Evolutionary conservation across 2,113 vertebrate species (phyloP), one percentile per base, ranked within the genome.

Genomic region (Bos taurus): DNA sequence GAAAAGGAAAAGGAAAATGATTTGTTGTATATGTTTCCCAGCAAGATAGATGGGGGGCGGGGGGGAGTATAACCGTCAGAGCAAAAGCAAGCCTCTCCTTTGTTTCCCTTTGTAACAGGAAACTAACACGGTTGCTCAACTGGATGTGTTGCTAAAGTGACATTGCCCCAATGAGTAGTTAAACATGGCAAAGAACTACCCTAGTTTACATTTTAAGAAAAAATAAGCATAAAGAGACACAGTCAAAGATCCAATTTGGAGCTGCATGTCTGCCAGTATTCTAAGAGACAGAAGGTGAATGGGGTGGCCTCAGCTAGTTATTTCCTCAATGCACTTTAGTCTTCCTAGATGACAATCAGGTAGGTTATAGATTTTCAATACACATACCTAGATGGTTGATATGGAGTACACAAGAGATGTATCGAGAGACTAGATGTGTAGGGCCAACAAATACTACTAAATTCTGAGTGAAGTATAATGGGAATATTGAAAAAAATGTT

Each of bases 1-100:
- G 57, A 77, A 84, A 88, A 89, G 26, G 15, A 84, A 91, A 88
- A 59, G n/a, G 6, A 85, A 82, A 97, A 81, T 30, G 62, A 90
- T 88, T 96, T 92, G 87, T 84, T 89, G 93, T 83, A 23, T 88
- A 80, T 84, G 94, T 91, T 93, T 95, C 89, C 93, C 93, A 96
- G 96, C 93, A 95, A 96, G 93, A 90, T 2, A 71, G 67, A 15
- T 14, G 19, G 2, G 9, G 17, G 25, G 9, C 28, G 33, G 21
- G 7, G 14, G 2, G 26, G 43, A 40, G 21, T 15, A 13, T 48
- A 28, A 11, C 46, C 23, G 36, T 26, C n/a, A 23, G 25, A 85
- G 67, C 77, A 54, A 56, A 64, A 93, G 52, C 7, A 36, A 60
- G 26, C 46, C 33, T 93, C 17, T 59, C 62, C 62, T 90, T 88